These are phyloP conservation scores for Phrynosoma blainvillii DNA, from an alignment of 2,113 vertebrate genomes.

Conservation along the genomic window DNA sequence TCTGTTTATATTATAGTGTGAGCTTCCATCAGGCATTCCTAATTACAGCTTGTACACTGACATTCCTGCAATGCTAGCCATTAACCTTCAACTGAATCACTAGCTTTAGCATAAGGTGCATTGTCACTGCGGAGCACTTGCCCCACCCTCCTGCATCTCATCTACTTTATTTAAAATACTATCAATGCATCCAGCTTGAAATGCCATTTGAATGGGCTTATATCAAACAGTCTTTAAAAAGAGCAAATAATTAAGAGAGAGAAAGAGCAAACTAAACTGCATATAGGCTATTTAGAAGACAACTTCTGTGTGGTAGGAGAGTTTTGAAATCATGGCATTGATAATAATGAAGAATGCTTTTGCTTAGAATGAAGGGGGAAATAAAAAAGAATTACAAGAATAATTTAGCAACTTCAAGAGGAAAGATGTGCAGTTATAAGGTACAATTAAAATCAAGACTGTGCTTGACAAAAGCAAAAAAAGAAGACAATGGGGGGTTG, in stretches of 20 bases:
- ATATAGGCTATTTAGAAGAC: conserved; percentile 33
- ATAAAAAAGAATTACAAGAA: conserved; percentile 53
- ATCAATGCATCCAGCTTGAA: conserved; percentile 9
- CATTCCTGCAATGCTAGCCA: conserved; percentile 52
- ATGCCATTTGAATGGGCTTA: conserved; percentile 13
- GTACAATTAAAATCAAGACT: conserved; percentile 58
- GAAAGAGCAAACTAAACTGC: neutral
- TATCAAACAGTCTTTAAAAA: conserved; percentile 23
- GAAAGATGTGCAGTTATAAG: conserved; percentile 46
- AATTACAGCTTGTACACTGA: conserved; percentile 53
- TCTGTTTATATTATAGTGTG: conserved; percentile 46
- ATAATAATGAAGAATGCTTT: conserved; percentile 48
- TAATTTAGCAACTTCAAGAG: conserved; percentile 60
- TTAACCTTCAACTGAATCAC: conserved; percentile 68
- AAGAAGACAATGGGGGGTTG: too few species aligned
- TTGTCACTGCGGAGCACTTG: conserved; percentile 45
- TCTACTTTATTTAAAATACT: conserved; percentile 2
- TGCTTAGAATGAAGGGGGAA: conserved; percentile 46
- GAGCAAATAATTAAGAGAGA: neutral
- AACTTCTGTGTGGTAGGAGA: neutral
- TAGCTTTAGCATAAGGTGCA: conserved; percentile 48
- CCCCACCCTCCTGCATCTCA: conserved; percentile 3
- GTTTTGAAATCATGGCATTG: conserved; percentile 43
- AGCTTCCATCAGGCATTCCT: conserved; percentile 56
- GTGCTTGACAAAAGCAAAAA: conserved; percentile 51